Base-by-base conservation (phyloP, 1,140 invertebrate species). In the Melipona quadrifasciata region DNA sequence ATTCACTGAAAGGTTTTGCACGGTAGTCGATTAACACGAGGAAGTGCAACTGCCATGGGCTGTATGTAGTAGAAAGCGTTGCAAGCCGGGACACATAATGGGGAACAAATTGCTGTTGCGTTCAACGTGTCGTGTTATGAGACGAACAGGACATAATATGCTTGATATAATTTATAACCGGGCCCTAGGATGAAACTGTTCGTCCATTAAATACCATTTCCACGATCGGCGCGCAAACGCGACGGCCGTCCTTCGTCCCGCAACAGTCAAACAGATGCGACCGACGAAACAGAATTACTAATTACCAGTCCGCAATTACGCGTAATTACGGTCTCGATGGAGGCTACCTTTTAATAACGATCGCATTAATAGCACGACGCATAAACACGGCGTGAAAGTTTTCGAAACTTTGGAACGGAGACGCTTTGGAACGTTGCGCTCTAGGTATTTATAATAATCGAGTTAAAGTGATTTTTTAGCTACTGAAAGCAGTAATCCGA, bases 51-150 rank as follows among this genome's bases (percentile, higher is more conserved):
- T 83, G 16, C n/a, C 31, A 16, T n/a, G 24, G 4, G 55, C 61
- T 77, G 61, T 24, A 27, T 12, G 64, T 19, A 47, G 58, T 83
- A 83, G 81, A 83, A 83, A 83, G 81, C 81, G 73, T 47, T 47
- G 51, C 72, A 61, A 21, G 16, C 39, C 31, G 4, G 17, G 27
- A 47, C 34, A 47, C 34, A 27, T 83, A 77, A 83, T 70, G 64
- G 55, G 21, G 55, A 61, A 83, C 74, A 83, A 83, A 83, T 83
- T 70, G 74, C 19, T 19, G 19, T 51, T 21, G 71, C 34, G 53
- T 74, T 34, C 27, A 31, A 39, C 39, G 19, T 27, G 58, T 39
- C 80, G 47, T 51, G 51, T 67, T 67, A 53, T 58, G 70, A 31
- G 58, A 27, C 21, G 12, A 55, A 19, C 21, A 10, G 16, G 47